phyloP scores from a whole-genome alignment of 2,888 invertebrate genomes.

The Cylloceria caligata region DNA sequence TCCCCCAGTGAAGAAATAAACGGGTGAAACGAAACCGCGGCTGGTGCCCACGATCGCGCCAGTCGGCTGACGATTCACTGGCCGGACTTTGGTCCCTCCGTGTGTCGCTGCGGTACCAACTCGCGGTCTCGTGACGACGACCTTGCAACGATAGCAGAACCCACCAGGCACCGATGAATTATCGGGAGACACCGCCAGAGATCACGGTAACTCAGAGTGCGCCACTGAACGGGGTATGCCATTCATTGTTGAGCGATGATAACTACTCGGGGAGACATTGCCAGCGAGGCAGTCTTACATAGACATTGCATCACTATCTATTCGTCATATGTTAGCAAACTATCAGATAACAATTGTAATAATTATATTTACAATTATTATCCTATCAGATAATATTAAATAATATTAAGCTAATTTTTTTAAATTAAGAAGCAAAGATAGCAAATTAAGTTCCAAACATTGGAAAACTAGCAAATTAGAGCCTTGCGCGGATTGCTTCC shows the following conservation, averaged over 20 bases:
- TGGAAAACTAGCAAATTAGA: too few relatives aligned
- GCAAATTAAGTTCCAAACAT: too few relatives aligned
- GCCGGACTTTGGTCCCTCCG: constrained; percentile 51
- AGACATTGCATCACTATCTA: neutral
- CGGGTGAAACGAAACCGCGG: constrained; percentile 29
- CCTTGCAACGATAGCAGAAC: constrained; percentile 58
- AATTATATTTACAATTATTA: too few relatives aligned
- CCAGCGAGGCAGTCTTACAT: neutral
- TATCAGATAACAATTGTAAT: too few relatives aligned
- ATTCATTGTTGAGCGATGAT: constrained; percentile 25
- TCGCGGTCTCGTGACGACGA: constrained; percentile 37
- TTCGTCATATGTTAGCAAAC: too few relatives aligned
- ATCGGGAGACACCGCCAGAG: constrained; percentile 29
- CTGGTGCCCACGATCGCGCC: constrained; percentile 24
- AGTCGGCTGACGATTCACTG: constrained; percentile 42
- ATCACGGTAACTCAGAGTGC: constrained; percentile 47
- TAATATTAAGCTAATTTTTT: too few relatives aligned
- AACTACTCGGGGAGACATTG: neutral
- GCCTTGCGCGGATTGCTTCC: too few relatives aligned
- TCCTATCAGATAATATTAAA: too few relatives aligned
- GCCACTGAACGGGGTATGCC: constrained; percentile 63
- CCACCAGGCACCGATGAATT: constrained; percentile 46
- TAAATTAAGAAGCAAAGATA: too few relatives aligned
- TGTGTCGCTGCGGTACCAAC: constrained; percentile 22
- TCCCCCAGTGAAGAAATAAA: neutral